These are phyloP conservation scores for Petroica traversi DNA, from an alignment of 2,113 vertebrate species.

Conservation along the genomic window DNA sequence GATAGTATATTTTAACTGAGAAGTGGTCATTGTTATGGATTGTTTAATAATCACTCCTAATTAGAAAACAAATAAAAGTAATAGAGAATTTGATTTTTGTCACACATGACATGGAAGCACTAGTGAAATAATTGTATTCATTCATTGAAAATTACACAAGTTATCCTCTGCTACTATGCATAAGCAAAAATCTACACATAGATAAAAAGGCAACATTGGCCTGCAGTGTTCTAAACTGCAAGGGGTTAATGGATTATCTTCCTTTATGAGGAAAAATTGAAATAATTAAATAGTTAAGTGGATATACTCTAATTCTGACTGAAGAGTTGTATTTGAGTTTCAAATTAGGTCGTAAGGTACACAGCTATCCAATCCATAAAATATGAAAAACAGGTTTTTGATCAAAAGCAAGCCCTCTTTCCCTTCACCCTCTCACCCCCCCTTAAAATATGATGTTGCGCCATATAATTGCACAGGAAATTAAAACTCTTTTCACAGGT, in stretches of 20 bases:
- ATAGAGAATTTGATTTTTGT: slow-evolving; percentile 8
- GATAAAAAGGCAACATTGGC: background rate
- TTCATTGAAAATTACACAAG: slow-evolving; percentile 48
- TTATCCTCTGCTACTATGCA: slow-evolving; percentile 5
- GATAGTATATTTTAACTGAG: slow-evolving; percentile 2
- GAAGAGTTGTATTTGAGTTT: slow-evolving; percentile 38
- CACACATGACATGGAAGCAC: background rate
- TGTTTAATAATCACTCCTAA: slow-evolving; percentile 56
- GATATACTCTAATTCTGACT: slow-evolving; percentile 47
- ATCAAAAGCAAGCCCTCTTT: slow-evolving; percentile 63
- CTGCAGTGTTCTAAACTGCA: slow-evolving; percentile 18
- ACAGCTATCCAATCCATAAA: slow-evolving; percentile 54
- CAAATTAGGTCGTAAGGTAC: slow-evolving; percentile 33
- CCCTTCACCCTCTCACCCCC: background rate
- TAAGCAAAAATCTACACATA: slow-evolving; percentile 11
- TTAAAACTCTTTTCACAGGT: slow-evolving; percentile 78
- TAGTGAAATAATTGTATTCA: slow-evolving; percentile 45
- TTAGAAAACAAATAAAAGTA: slow-evolving; percentile 52
- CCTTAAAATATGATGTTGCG: slow-evolving; percentile 66
- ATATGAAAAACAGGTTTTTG: slow-evolving; percentile 60
- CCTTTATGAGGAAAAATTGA: slow-evolving; percentile 22
- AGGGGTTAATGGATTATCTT: slow-evolving; percentile 49
- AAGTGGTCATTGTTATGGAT: slow-evolving; percentile 43
- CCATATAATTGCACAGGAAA: slow-evolving; percentile 79
- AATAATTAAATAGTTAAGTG: slow-evolving; percentile 67